These are phyloP conservation scores for Mesoclemmys tuberculata DNA, from an alignment of 2,113 vertebrate species.

Conservation along the genomic window DNA sequence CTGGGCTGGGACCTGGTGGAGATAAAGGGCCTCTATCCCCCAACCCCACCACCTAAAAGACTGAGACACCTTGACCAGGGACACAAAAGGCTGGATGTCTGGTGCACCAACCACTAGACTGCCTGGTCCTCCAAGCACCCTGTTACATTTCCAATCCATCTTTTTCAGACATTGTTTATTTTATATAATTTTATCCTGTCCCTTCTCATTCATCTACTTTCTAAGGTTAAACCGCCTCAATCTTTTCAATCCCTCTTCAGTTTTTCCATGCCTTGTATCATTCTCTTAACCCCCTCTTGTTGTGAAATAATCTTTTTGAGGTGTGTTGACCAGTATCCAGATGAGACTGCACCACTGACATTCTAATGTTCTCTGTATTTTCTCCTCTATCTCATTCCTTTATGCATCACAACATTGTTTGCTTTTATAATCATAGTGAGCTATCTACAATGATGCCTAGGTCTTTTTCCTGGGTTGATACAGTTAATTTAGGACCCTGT, in stretches of 20 bases:
- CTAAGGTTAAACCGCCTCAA: background rate
- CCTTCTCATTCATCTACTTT: slow-evolving; percentile 4
- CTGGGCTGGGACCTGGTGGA: too few relatives aligned
- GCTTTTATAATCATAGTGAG: slow-evolving; percentile 52
- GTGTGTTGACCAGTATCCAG: background rate
- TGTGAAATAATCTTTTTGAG: background rate
- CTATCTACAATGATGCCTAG: slow-evolving; percentile 62
- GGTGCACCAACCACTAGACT: background rate
- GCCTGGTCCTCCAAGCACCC: too few relatives aligned
- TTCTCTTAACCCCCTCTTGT: background rate
- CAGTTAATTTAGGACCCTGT: slow-evolving; percentile 42
- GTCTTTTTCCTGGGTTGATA: slow-evolving; percentile 40
- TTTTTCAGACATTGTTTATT: background rate
- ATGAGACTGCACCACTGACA: background rate
- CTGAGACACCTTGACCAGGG: too few relatives aligned
- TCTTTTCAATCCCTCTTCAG: background rate
- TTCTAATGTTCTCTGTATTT: slow-evolving; percentile 4
- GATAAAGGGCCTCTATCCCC: too few relatives aligned
- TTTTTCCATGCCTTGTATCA: accelerated
- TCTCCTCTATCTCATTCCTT: background rate
- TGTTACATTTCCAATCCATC: slow-evolving; percentile 4
- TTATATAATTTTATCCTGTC: background rate
- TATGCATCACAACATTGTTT: slow-evolving; percentile 40
- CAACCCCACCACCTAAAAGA: too few relatives aligned
- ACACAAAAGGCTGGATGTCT: background rate